Base-by-base conservation (phyloP, 1,140 invertebrate genomes). In the Sweltsa coloradensis region DNA sequence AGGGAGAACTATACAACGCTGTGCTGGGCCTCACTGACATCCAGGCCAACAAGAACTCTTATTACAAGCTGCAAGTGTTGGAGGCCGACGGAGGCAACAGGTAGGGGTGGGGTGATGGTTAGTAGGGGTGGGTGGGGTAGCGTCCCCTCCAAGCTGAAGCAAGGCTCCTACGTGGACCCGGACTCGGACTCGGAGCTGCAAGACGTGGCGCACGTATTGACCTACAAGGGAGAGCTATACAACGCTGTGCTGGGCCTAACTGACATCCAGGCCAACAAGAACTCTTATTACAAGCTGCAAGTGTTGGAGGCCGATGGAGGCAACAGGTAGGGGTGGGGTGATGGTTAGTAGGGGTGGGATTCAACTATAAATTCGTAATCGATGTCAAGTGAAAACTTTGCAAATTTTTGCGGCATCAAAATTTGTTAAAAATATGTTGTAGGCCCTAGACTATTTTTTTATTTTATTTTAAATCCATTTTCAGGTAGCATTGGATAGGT, bases 251-350 rank as follows among this genome's bases (percentile, higher is more conserved):
- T 97, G 4, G 83, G 85, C 18, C 64, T 83, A 51, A 91, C 91
- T 2, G 89, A 97, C 62, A 76, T 97, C 27, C 78, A 84, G 48
- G 73, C 68, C 7, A 83, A 86, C 41, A 90, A 85, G 57, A 99
- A 99, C 65, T 93, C 89, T 4, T 99, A 74, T 64, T 98, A 99
- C 63, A 97, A 97, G 64, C 51, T 98, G 24, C 95, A 98, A 66
- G 63, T 97, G 26, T 65, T 98, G 11, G 76, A 94, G 62, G 61
- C 76, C 13, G 89, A 97, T 61, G 69, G 63, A 16, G 63, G 64
- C 29, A 69, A 75, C 6, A 75, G 69, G 71, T 86, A 68, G 55
- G 58, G n/a, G n/a, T n/a, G n/a, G n/a, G n/a, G n/a, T n/a, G n/a
- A n/a, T n/a, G n/a, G n/a, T n/a, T n/a, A n/a, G n/a, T n/a, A n/a